Conservation (phyloP, 2,888 invertebrate genomes). For the Drosophila paranaensis region DNA sequence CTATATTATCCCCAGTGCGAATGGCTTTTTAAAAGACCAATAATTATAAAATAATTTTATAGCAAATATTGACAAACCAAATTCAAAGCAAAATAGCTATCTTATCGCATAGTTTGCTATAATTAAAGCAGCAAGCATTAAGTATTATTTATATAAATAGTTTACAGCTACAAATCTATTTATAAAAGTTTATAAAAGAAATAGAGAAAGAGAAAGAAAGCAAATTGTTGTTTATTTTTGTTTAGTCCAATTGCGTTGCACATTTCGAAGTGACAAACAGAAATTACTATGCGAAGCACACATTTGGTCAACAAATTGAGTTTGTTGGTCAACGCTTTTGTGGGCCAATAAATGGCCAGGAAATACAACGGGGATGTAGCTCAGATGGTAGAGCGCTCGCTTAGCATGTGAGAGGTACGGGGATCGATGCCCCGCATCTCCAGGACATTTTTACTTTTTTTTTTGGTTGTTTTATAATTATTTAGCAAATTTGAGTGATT, state of each 20-base stretch:
- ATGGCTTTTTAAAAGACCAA: too few relatives aligned
- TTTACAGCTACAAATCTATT: constrained; percentile 48
- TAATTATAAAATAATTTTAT: too few relatives aligned
- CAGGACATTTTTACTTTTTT: constrained; percentile 56
- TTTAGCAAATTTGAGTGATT: not conserved
- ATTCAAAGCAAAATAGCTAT: not conserved
- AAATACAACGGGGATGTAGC: constrained; percentile 83
- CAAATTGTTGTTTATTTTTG: constrained; percentile 6
- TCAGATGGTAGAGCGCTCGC: constrained; percentile 85
- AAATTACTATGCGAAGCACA: constrained; percentile 45
- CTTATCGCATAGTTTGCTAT: constrained; percentile 27
- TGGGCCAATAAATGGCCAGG: constrained; percentile 17
- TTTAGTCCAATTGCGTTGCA: constrained; percentile 36
- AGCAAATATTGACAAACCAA: not conserved
- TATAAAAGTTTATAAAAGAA: constrained; percentile 30
- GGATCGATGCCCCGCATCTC: constrained; percentile 85
- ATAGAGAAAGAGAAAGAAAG: not conserved
- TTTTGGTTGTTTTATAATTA: not conserved
- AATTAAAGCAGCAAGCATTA: constrained; percentile 3
- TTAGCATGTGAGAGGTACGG: constrained; percentile 85
- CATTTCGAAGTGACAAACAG: constrained; percentile 19
- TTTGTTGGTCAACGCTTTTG: constrained; percentile 12
- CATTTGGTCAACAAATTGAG: not conserved
- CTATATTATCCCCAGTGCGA: too few relatives aligned
- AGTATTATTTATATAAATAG: constrained; percentile 33